Base-by-base conservation (phyloP, 2,797 vertebrate genomes). In the Emys orbicularis region DNA sequence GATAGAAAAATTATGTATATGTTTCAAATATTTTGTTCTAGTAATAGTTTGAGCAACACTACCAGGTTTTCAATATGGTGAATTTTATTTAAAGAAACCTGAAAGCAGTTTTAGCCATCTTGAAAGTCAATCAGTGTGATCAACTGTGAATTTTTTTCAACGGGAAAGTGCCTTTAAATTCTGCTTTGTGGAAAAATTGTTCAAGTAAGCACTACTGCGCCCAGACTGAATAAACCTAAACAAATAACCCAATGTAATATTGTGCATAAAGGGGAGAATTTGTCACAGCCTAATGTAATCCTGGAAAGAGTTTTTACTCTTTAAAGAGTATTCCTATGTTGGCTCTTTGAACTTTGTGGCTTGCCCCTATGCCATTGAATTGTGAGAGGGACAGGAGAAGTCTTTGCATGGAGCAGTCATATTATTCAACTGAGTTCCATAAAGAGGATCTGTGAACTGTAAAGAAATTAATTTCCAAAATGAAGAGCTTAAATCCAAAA, bases 61-160 rank as follows among this genome's bases (percentile, higher is more conserved):
- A 87, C 41, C n/a, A 83, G 6, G 16, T 90, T 94, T 89, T 89
- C 53, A 4, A 57, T 68, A 95, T 89, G 57, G 1, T 93, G 21
- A 88, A 74, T 89, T 96, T 89, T 50, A 31, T 87, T 52, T 83
- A 84, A 80, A 83, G 68, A 50, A 92, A 79, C 29, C 11, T 79
- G 19, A 77, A 95, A 19, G 8, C 1, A 86, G 80, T 86, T 90
- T 87, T 81, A 93, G 3, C 54, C 29, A 86, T 80, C 23, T 79
- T 59, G 41, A 94, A 88, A 8, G 61, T 94, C 57, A 96, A 84
- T 8, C 0, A 86, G 61, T 6, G 1, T 83, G 8, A 85, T 79
- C 21, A 85, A 74, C 3, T 44, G 4, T 65, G 8, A 21, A 83
- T 44, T 3, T 31, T 25, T 81, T 83, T 91, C 54, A 92, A 90